Conservation (phyloP, 64 coral and sea anemone species). For the Montipora foliosa region DNA sequence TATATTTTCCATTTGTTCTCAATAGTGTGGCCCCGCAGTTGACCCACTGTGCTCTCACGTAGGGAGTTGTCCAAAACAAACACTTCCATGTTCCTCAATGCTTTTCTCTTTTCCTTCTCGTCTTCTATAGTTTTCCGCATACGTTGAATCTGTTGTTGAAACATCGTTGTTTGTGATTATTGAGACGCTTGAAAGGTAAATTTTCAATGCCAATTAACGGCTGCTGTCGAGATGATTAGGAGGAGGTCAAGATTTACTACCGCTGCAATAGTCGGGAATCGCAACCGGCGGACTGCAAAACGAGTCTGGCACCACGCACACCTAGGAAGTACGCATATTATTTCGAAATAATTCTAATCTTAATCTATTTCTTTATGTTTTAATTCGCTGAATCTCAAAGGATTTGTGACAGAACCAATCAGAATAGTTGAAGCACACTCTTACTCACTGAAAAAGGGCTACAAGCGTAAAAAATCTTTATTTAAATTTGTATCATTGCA, state of each 20-base stretch:
- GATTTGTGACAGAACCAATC: no score
- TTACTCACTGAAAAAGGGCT: no score
- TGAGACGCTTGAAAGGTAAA: not conserved
- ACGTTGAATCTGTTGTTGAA: not conserved
- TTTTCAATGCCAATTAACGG: not conserved
- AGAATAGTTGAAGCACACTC: no score
- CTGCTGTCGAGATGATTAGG: not conserved
- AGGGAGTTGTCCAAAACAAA: conserved; percentile 82
- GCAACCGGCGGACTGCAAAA: no score
- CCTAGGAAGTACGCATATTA: no score
- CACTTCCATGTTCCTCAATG: conserved; percentile 26
- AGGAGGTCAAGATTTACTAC: not conserved
- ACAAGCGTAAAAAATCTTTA: no score
- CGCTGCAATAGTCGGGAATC: no score
- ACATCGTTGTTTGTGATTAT: not conserved
- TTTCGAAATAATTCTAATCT: no score
- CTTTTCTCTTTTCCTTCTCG: conserved; percentile 14
- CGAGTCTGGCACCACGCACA: no score
- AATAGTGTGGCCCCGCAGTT: conserved; percentile 52
- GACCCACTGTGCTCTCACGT: conserved; percentile 72
- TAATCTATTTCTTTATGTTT: no score
- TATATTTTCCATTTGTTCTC: conserved; percentile 70
- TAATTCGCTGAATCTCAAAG: no score
- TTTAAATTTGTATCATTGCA: no score
- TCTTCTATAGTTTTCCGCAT: not conserved